Conservation (phyloP, 2,797 vertebrate species). For the Holocentrus rufus region DNA sequence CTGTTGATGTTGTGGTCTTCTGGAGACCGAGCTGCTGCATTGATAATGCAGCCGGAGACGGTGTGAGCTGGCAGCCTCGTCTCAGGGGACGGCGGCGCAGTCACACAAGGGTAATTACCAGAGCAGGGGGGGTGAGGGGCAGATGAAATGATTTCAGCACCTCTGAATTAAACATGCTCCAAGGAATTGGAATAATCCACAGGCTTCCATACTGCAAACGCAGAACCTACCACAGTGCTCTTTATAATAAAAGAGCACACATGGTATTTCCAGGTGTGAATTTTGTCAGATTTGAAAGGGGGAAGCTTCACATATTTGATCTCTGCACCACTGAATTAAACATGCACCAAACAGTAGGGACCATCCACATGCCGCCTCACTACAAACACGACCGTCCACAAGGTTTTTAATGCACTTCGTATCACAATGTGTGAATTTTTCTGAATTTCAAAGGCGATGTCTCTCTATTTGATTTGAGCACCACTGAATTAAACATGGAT, state of each 20-base stretch:
- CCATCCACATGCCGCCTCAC: conserved; percentile 19
- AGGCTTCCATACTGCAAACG: conserved; percentile 29
- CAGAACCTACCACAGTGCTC: conserved; percentile 25
- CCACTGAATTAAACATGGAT: conserved; percentile 58
- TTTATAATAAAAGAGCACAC: conserved; percentile 14
- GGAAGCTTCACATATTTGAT: conserved; percentile 40
- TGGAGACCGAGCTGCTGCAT: conserved; percentile 32
- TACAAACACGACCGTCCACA: conserved; percentile 36
- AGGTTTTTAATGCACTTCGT: conserved; percentile 36
- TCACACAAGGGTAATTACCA: conserved; percentile 67
- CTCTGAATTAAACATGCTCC: conserved; percentile 72
- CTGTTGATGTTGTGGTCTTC: conserved; percentile 40
- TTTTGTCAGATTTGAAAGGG: conserved; percentile 44
- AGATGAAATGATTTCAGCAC: conserved; percentile 64
- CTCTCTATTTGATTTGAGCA: conserved; percentile 39
- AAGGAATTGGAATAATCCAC: conserved; percentile 55
- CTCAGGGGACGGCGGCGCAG: conserved; percentile 40
- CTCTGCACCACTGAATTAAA: conserved; percentile 64
- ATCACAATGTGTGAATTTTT: conserved; percentile 49
- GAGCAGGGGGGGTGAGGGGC: conserved; percentile 38
- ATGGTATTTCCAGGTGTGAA: conserved; percentile 32
- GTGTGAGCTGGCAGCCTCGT: conserved; percentile 24
- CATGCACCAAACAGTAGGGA: conserved; percentile 52
- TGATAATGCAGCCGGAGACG: conserved; percentile 30
- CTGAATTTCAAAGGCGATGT: conserved; percentile 42